phyloP scores from a whole-genome alignment of 2,888 invertebrate genomes.

The Beris morrisii region DNA sequence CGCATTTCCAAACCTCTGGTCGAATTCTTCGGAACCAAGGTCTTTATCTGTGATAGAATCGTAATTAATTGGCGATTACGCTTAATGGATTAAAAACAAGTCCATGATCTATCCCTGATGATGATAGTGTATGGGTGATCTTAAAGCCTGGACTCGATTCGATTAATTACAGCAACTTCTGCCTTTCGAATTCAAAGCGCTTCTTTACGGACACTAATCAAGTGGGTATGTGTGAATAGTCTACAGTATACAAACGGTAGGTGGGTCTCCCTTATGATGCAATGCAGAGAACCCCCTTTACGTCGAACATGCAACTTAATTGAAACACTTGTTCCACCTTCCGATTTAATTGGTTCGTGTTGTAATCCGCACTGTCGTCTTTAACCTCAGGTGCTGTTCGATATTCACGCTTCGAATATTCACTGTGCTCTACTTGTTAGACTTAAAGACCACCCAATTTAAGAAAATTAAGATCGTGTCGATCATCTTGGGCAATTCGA shows the following conservation, averaged over 20 bases:
- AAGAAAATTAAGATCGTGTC: slow-evolving; percentile 21
- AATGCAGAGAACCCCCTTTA: not conserved
- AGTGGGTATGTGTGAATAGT: too few relatives aligned
- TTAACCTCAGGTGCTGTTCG: slow-evolving; percentile 31
- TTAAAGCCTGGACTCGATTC: not conserved
- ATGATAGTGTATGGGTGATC: slow-evolving; percentile 8
- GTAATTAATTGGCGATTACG: slow-evolving; percentile 29
- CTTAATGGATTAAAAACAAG: slow-evolving; percentile 5
- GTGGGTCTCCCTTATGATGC: not conserved
- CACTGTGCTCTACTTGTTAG: slow-evolving; percentile 28
- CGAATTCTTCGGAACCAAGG: not conserved
- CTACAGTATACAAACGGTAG: not conserved
- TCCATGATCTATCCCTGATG: slow-evolving; percentile 14
- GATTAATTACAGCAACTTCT: too few relatives aligned
- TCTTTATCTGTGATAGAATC: slow-evolving; percentile 20
- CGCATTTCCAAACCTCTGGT: too few relatives aligned
- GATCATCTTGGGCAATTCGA: not conserved
- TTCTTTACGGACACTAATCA: too few relatives aligned
- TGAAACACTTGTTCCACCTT: slow-evolving; percentile 34
- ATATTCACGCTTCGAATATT: slow-evolving; percentile 27
- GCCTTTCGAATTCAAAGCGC: too few relatives aligned
- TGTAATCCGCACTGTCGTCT: slow-evolving; percentile 32
- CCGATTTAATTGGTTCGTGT: slow-evolving; percentile 35
- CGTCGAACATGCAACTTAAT: slow-evolving; percentile 34
- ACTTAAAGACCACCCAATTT: slow-evolving; percentile 29